These are phyloP conservation scores for Ricordea florida DNA, from an alignment of 92 coral and sea anemone species.

Conservation along the genomic window DNA sequence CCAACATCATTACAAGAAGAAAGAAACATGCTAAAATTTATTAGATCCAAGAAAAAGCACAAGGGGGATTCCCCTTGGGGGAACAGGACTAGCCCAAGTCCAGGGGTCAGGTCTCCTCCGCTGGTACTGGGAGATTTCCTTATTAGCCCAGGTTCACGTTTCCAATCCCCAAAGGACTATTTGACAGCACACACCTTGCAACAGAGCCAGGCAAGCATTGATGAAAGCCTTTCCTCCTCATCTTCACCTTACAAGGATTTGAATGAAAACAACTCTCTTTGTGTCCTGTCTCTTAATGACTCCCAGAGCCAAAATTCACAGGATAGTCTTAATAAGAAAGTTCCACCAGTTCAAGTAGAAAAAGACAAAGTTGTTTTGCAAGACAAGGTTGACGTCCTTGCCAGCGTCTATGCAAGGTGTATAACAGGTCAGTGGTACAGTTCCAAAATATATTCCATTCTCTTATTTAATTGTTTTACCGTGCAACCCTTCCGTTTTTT, in stretches of 20 bases:
- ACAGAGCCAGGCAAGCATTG: neutral
- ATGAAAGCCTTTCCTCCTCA: neutral
- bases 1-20: slow-evolving; percentile 85
- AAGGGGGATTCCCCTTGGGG: slow-evolving; percentile 72
- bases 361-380: slow-evolving; percentile 50
- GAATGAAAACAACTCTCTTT: neutral
- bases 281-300: neutral
- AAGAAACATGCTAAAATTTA: slow-evolving; percentile 63
- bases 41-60: slow-evolving; percentile 60
- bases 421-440: slow-evolving; percentile 54
- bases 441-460: neutral
- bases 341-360: neutral
- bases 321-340: neutral
- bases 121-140: slow-evolving; percentile 74
- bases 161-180: too few relatives aligned
- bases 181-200: neutral
- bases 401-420: slow-evolving; percentile 62
- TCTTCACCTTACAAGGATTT: neutral
- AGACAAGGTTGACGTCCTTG: slow-evolving; percentile 59
- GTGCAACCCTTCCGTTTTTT: too few relatives aligned
- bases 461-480: too few relatives aligned
- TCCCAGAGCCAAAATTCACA: neutral
- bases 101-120: slow-evolving; percentile 61
- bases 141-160: slow-evolving; percentile 39
- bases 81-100: slow-evolving; percentile 56